Evolutionary conservation across 64 coral and sea anemone genomes (phyloP).

Genomic region (Montipora capricornis): DNA sequence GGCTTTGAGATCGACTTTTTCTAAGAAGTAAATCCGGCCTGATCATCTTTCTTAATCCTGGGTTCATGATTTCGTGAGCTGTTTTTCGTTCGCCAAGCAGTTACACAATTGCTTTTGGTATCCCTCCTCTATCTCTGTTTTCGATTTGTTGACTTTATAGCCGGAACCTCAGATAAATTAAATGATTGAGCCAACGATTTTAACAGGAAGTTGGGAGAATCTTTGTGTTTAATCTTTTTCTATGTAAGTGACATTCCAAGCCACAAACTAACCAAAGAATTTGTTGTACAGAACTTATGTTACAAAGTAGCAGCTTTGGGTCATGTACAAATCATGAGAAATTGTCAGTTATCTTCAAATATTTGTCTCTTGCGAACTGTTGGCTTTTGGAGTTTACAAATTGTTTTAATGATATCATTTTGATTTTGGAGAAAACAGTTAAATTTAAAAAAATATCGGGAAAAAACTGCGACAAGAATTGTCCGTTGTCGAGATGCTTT

Average conservation of each 20-base stretch:
- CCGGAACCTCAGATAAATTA: neutral
- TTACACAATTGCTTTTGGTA: neutral
- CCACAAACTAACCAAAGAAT: neutral
- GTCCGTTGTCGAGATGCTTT: neutral
- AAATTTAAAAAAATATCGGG: neutral
- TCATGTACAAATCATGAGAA: neutral
- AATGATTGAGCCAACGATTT: neutral
- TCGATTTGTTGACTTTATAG: neutral
- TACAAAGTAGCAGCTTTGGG: neutral
- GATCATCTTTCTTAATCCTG: neutral
- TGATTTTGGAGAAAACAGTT: neutral
- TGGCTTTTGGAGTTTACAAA: constrained; percentile 10
- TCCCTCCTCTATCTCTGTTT: neutral
- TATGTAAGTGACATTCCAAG: neutral
- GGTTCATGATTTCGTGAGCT: neutral
- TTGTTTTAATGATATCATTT: constrained; percentile 11
- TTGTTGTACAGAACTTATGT: neutral
- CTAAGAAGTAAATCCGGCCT: neutral
- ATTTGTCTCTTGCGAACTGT: neutral
- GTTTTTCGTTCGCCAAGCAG: neutral
- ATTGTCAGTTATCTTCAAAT: neutral
- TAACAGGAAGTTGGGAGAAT: neutral
- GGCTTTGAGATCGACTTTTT: neutral
- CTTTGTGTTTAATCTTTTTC: neutral
- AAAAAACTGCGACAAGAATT: neutral